These are phyloP conservation scores for Acridotheres tristis DNA, from an alignment of 2,797 vertebrate genomes.

Conservation along the genomic window DNA sequence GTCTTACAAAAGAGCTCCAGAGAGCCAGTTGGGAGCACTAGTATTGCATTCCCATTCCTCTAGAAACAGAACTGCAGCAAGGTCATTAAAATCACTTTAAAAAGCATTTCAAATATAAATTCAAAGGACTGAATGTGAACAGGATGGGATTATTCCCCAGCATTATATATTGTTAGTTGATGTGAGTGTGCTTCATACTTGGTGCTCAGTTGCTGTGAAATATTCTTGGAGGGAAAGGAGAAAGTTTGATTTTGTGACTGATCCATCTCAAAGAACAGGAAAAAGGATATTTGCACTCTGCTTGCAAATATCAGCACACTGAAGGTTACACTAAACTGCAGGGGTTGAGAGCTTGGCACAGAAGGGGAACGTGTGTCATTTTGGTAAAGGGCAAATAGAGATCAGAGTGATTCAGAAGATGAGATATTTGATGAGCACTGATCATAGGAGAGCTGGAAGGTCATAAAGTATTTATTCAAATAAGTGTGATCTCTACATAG, in stretches of 20 bases:
- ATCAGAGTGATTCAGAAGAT: background rate
- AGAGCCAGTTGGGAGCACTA: background rate
- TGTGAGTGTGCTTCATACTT: background rate
- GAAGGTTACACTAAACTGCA: background rate
- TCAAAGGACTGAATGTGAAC: background rate
- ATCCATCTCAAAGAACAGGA: background rate
- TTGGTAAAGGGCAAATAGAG: background rate
- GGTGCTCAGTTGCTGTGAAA: background rate
- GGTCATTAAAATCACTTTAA: background rate
- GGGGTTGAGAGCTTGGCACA: background rate
- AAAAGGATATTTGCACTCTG: background rate
- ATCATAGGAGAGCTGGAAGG: background rate
- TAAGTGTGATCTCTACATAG: background rate
- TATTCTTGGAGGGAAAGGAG: background rate
- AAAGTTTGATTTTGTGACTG: background rate
- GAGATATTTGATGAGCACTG: background rate
- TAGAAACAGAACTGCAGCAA: background rate
- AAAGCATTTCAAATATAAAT: background rate
- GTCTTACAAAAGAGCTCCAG: background rate
- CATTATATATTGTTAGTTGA: fast-evolving
- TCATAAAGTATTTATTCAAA: background rate
- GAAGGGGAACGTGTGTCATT: background rate
- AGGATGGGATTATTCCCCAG: background rate
- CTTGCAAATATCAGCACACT: background rate
- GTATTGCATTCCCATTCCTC: background rate